Conservation (phyloP, 2,888 invertebrate species). For the Phlogophora meticulosa region DNA sequence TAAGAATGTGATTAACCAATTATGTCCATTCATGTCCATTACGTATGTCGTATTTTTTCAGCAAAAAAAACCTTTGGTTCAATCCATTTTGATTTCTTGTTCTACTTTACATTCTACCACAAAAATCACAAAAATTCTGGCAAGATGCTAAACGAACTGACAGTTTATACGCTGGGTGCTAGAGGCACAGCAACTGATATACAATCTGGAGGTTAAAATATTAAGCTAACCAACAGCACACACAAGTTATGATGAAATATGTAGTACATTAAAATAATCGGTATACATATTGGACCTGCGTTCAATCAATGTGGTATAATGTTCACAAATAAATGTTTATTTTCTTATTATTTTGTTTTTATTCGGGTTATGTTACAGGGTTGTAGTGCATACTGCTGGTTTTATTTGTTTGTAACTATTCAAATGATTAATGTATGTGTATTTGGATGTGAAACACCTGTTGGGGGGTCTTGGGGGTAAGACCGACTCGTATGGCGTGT, state of each 20-base stretch:
- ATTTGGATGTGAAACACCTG: no score
- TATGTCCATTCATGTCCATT: no score
- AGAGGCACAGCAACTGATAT: no score
- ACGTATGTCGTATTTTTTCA: no score
- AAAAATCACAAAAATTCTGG: no score
- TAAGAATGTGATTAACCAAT: background rate
- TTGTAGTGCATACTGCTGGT: conserved; percentile 34
- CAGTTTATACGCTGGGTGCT: no score
- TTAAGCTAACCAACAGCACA: conserved; percentile 47
- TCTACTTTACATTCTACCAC: no score
- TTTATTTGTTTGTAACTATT: conserved; percentile 15
- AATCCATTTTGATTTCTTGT: no score
- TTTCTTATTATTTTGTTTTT: conserved; percentile 74
- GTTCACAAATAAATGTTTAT: conserved; percentile 75
- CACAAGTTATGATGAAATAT: conserved; percentile 7
- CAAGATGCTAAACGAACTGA: no score
- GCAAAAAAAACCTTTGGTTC: no score
- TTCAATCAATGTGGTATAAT: conserved; percentile 51
- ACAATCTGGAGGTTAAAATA: background rate
- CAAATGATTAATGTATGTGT: background rate
- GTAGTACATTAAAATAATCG: conserved; percentile 30
- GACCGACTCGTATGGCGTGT: no score
- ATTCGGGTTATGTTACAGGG: conserved; percentile 70
- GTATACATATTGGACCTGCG: conserved; percentile 26
- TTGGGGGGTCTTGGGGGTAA: no score